Conservation (phyloP, 1,140 invertebrate species). For the Acromyrmex echinatior region DNA sequence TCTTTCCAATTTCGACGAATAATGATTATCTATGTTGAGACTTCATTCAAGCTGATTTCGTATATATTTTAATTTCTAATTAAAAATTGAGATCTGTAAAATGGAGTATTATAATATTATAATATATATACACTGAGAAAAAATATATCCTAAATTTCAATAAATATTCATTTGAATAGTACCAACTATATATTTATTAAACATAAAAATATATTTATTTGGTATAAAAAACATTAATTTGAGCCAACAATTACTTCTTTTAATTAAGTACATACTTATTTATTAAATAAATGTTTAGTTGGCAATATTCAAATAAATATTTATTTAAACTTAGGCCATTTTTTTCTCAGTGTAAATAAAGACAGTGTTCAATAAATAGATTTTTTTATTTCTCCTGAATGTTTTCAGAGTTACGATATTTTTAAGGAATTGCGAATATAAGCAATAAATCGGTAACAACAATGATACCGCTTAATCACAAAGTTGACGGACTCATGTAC, state of each 20-base stretch:
- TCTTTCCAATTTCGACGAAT: not conserved
- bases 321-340: too few relatives aligned
- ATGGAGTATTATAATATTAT: not conserved
- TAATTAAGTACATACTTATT: too few relatives aligned
- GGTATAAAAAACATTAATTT: too few relatives aligned
- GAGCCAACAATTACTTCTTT: too few relatives aligned
- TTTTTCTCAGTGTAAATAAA: too few relatives aligned
- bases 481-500: not conserved
- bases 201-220: too few relatives aligned
- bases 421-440: not conserved
- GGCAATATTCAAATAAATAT: too few relatives aligned
- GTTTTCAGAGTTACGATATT: not conserved
- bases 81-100: not conserved
- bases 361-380: not conserved
- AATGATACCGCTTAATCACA: slow-evolving; percentile 13
- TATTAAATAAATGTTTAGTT: too few relatives aligned
- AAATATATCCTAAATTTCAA: too few relatives aligned
- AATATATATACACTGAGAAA: too few relatives aligned
- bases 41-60: not conserved
- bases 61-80: not conserved
- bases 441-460: slow-evolving; percentile 38
- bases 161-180: too few relatives aligned
- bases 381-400: not conserved
- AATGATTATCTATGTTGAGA: not conserved
- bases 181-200: too few relatives aligned